Base-by-base conservation (phyloP, 2,888 invertebrate genomes). In the Sphinx pinastri region DNA sequence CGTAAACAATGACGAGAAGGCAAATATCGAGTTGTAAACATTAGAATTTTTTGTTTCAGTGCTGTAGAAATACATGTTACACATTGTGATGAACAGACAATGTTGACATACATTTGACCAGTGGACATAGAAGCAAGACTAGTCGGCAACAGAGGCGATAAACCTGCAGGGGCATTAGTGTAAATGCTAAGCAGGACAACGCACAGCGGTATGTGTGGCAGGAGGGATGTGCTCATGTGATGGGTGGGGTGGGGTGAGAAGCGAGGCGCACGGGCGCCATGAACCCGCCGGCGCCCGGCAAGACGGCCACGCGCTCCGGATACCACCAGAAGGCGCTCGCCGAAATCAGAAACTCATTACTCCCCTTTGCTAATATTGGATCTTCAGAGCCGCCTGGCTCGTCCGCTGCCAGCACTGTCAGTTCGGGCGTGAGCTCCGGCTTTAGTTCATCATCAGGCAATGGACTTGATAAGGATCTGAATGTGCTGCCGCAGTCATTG, bases 281-380 rank as follows among this genome's bases (percentile, higher is more conserved):
- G 95, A 95, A 95, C 94, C 95, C 95, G 90, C 95, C 95, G 91
- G 94, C 95, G 90, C 94, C 94, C 92, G 93, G 93, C 91, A 94
- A 94, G 90, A 91, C 95, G 93, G 95, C 95, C 92, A 95, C 95
- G 94, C 96, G 96, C 93, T 95, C 96, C 94, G 97, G 97, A 94
- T 97, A 97, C 93, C 97, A 97, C 93, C 97, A 97, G 92, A 97
- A 97, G 94, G 97, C 97, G 87, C 95, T 98, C 91, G 97, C 97
- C 92, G 97, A 97, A 92, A 98, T 97, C 84, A 95, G 97, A 80
- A 97, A 97, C 89, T 97, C 97, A 73, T 91, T 97, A 81, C 94
- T 96, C 81, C 97, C 97, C 69, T 97, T 97, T 88, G 97, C 97
- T 70, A 97, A 97, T 84, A 95, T 93, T 78, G 93, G 94, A 71